phyloP scores from a whole-genome alignment of 2,797 vertebrate genomes.

The Tolypeutes matacus region DNA sequence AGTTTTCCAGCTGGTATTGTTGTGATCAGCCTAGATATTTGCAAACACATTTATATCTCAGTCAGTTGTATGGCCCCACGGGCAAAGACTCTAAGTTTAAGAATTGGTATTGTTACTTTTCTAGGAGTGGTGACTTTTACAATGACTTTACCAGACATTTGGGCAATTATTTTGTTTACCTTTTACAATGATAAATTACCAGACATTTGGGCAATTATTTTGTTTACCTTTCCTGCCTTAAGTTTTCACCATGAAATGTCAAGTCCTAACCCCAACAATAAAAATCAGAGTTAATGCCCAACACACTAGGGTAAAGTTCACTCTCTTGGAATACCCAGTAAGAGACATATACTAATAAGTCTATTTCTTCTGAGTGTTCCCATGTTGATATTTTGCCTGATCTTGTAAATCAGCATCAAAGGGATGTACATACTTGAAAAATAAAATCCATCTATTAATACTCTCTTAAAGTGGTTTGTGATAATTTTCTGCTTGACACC shows the following conservation, averaged over 20 bases:
- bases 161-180: slow-evolving; percentile 32
- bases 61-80: background rate
- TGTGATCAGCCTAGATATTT: background rate
- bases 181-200: background rate
- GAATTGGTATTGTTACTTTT: background rate
- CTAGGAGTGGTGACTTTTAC: background rate
- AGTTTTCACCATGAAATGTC: background rate
- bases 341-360: background rate
- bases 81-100: background rate
- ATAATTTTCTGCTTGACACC: background rate
- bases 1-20: background rate
- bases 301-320: background rate
- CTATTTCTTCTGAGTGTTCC: background rate
- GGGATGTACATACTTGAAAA: background rate
- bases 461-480: background rate
- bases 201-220: background rate
- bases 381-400: background rate
- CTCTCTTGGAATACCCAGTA: background rate
- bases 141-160: background rate
- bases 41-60: background rate
- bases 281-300: background rate
- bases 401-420: background rate
- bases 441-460: background rate
- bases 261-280: background rate
- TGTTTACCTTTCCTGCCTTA: background rate